Evolutionary conservation across 2,888 invertebrate genomes (phyloP).

Genomic region (Holacanthella duospinosa): DNA sequence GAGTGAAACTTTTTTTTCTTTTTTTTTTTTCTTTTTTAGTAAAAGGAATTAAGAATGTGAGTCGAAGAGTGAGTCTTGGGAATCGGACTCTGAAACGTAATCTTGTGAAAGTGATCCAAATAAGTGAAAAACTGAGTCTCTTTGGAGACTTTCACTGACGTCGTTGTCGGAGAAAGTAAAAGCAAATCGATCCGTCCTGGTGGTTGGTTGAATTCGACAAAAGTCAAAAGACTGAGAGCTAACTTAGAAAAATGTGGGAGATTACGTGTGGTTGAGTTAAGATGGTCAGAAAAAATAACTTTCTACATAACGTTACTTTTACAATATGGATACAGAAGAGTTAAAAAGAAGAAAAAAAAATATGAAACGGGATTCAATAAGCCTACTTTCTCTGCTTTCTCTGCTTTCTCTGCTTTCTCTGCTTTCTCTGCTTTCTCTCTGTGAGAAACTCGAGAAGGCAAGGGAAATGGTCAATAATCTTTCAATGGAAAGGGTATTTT

Average conservation of each 20-base stretch:
- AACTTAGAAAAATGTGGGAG: background rate
- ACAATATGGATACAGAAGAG: background rate
- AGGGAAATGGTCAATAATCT: background rate
- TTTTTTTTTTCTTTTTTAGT: too few relatives aligned
- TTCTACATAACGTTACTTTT: background rate
- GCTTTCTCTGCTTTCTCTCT: background rate
- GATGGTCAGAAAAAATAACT: background rate
- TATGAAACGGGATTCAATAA: background rate
- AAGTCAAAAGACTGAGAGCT: background rate
- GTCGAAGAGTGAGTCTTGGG: too few relatives aligned
- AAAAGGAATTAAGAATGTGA: background rate
- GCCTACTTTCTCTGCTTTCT: conserved; percentile 1
- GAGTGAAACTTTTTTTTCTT: too few relatives aligned
- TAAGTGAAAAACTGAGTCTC: background rate
- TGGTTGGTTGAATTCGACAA: conserved; percentile 17
- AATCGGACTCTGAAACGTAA: background rate
- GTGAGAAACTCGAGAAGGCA: background rate
- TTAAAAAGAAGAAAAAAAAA: too few relatives aligned
- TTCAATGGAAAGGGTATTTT: too few relatives aligned
- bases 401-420: background rate
- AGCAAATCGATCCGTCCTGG: conserved; percentile 26
- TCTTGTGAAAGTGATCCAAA: background rate
- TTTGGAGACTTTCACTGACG: background rate
- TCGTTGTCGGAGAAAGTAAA: background rate
- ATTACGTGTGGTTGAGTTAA: background rate